phyloP scores from a whole-genome alignment of 2,888 invertebrate species.

The Globia sparganii region DNA sequence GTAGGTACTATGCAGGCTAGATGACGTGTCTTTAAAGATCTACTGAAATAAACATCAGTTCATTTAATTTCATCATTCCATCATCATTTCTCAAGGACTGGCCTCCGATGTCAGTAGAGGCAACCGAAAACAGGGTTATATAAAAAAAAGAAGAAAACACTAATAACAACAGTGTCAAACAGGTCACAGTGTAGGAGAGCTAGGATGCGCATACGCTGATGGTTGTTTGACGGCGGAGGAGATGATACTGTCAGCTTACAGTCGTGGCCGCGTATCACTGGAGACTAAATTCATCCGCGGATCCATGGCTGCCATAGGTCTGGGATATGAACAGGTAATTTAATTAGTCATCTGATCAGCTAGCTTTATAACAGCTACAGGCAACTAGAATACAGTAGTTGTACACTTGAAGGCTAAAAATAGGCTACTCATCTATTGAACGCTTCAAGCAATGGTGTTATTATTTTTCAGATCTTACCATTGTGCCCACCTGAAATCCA shows the following conservation, averaged over 20 bases:
- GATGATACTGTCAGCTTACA: constrained; percentile 95
- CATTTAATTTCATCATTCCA: not conserved
- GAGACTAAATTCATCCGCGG: constrained; percentile 92
- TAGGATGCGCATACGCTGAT: constrained; percentile 98
- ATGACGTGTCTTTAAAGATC: not conserved
- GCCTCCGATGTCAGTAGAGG: not conserved
- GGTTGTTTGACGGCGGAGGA: constrained; percentile 96
- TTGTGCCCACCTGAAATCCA: constrained; percentile 91
- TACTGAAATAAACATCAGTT: not conserved
- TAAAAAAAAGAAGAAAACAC: not conserved
- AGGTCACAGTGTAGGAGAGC: constrained; percentile 98
- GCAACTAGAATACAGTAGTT: not conserved
- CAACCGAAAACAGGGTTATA: not conserved
- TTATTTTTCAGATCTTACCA: constrained; percentile 68
- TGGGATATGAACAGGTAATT: constrained; percentile 58
- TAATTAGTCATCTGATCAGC: not conserved
- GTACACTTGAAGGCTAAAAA: too few relatives aligned
- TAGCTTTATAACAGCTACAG: not conserved
- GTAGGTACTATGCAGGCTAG: too few relatives aligned
- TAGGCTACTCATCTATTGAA: not conserved
- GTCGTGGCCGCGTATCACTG: constrained; percentile 93
- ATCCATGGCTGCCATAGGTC: constrained; percentile 96
- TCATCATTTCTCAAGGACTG: not conserved
- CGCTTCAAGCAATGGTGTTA: not conserved
- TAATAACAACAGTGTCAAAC: not conserved